phyloP scores from a whole-genome alignment of 2,797 vertebrate genomes.

The Melopsittacus undulatus region DNA sequence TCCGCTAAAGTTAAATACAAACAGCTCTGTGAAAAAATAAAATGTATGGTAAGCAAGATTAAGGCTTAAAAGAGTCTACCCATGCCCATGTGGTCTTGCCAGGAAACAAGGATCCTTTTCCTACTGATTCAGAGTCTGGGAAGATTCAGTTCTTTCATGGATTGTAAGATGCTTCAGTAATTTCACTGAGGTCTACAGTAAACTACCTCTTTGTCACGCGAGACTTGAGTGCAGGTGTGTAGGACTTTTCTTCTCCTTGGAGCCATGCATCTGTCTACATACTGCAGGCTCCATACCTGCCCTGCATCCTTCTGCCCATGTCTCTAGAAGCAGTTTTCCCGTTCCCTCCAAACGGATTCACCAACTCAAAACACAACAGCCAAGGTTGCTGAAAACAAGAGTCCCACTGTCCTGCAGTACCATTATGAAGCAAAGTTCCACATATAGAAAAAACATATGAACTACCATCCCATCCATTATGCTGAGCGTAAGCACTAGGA shows the following conservation, averaged over 20 bases:
- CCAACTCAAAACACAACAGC: neutral
- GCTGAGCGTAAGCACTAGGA: neutral
- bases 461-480: neutral
- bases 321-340: neutral
- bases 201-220: neutral
- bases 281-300: neutral
- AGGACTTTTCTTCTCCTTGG: neutral
- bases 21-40: neutral
- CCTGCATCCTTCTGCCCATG: neutral
- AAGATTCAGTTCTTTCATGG: neutral
- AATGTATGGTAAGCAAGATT: neutral
- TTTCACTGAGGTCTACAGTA: neutral
- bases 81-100: neutral
- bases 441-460: neutral
- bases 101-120: neutral
- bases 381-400: neutral
- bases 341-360: neutral
- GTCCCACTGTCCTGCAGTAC: neutral
- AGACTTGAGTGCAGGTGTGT: neutral
- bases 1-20: neutral
- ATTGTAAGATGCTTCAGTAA: neutral
- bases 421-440: neutral
- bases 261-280: neutral
- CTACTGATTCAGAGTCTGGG: neutral
- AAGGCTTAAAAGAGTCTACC: neutral